phyloP scores from a whole-genome alignment of 2,113 vertebrate genomes.

The Myxocyprinus asiaticus region DNA sequence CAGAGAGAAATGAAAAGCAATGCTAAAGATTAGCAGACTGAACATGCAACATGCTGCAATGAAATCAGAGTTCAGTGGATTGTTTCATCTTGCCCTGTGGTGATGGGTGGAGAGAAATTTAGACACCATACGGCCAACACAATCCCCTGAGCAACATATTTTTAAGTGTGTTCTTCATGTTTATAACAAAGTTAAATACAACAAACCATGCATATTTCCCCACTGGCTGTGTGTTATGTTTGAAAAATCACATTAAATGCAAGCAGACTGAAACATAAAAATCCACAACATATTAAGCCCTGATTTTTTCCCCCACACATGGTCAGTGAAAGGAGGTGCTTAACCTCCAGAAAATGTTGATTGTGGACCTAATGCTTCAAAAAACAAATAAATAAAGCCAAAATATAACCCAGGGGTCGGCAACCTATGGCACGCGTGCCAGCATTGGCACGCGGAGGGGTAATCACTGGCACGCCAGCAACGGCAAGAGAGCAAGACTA shows the following conservation, averaged over 20 bases:
- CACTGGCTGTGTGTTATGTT: constrained; percentile 5
- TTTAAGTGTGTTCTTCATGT: not conserved
- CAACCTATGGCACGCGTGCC: too few species aligned
- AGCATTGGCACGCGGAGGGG: too few species aligned
- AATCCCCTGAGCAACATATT: constrained; percentile 23
- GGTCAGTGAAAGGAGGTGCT: too few species aligned
- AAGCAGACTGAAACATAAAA: not conserved
- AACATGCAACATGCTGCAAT: constrained; percentile 89
- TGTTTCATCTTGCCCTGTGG: constrained; percentile 29
- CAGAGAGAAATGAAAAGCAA: constrained; percentile 78
- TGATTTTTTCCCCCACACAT: too few species aligned
- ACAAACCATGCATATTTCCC: constrained; percentile 8
- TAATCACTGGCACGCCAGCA: too few species aligned
- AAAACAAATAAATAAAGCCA: too few species aligned
- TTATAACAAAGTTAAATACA: not conserved
- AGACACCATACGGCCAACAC: constrained; percentile 20
- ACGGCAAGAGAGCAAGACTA: too few species aligned
- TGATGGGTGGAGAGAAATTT: constrained; percentile 28
- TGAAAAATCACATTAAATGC: not conserved
- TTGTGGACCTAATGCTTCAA: too few species aligned
- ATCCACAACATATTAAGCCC: too few species aligned
- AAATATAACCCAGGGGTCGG: too few species aligned
- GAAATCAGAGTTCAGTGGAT: not conserved
- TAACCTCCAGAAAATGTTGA: too few species aligned
- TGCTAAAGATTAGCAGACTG: constrained; percentile 87